These are phyloP conservation scores for Myiozetetes cayanensis DNA, from an alignment of 2,113 vertebrate species.

Conservation along the genomic window DNA sequence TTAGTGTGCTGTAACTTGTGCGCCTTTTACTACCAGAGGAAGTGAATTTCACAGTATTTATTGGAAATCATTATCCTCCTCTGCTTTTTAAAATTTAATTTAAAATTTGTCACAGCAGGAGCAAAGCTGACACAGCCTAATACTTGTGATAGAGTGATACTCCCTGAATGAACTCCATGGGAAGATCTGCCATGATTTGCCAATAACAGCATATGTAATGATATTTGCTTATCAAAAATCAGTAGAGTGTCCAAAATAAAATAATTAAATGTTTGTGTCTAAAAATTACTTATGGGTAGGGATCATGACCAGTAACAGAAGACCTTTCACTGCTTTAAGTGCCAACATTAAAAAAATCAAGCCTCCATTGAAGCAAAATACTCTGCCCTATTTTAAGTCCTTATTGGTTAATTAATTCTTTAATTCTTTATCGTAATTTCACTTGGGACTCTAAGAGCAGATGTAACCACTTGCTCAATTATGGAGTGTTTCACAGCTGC, in stretches of 20 bases:
- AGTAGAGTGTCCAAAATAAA: not conserved
- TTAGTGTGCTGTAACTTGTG: not conserved
- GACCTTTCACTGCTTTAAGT: not conserved
- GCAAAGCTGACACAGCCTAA: not conserved
- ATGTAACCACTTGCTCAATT: conserved; percentile 10
- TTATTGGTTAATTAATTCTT: conserved; percentile 8
- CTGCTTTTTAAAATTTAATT: conserved; percentile 4
- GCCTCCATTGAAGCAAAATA: not conserved
- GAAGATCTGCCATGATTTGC: not conserved
- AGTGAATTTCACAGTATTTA: not conserved
- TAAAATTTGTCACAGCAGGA: not conserved
- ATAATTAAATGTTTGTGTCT: not conserved
- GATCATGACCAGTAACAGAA: not conserved
- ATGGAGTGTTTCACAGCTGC: not conserved
- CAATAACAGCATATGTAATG: not conserved
- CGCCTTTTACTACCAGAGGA: conserved; percentile 13
- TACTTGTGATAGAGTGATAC: not conserved
- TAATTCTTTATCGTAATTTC: conserved; percentile 28
- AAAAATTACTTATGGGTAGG: not conserved
- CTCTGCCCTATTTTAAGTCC: not conserved
- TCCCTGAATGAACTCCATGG: not conserved
- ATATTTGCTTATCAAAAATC: not conserved
- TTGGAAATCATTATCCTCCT: not conserved
- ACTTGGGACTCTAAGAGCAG: conserved; percentile 25
- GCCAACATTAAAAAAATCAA: not conserved